Base-by-base conservation (phyloP, 2,113 vertebrate species). In the Alectura lathami region DNA sequence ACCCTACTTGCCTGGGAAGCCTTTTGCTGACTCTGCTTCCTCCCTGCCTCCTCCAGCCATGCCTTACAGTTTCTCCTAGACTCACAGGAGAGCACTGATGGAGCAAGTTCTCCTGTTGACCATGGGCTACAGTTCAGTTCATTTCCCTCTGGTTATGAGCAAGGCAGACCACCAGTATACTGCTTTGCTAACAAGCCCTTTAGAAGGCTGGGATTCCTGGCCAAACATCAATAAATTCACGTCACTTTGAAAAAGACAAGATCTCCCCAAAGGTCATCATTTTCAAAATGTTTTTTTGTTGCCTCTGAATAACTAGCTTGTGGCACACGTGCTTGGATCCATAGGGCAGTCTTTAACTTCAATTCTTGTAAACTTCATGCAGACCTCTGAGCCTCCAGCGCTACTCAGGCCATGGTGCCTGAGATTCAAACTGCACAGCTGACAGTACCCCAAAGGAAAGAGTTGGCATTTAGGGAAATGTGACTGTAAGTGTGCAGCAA, bases 231-330 rank as follows among this genome's bases (percentile, higher is more conserved):
- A 47, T 47, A 63, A 50, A 73, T 48, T 80, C n/a, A 23, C n/a
- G 42, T 27, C 68, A 91, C 10, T 38, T 53, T 77, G 27, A 24
- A 56, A 0, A 2, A n/a, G 27, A 62, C 23, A 50, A 0, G 0
- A 23, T 78, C 47, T 70, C 5, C 26, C 38, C 15, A 72, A 75
- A 86, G 29, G 29, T 24, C 3, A 1, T 47, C 0, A 18, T 83
- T 86, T 94, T 74, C 22, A 38, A 75, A 90, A 63, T 29, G 10
- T 1, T 59, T 80, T 80, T 88, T 83, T 1, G 27, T 43, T 92
- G 32, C 27, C n/a, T 74, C 47, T 78, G 47, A 80, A 24, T 50
- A 26, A 16, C 13, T 82, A 72, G 15, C 26, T 83, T 59, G 13
- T 24, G 20, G 26, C 15, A 67, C 1, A 23, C 2, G 6, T 42